These are phyloP conservation scores for Scaptomyza reducta DNA, from an alignment of 2,888 invertebrate genomes.

Conservation along the genomic window DNA sequence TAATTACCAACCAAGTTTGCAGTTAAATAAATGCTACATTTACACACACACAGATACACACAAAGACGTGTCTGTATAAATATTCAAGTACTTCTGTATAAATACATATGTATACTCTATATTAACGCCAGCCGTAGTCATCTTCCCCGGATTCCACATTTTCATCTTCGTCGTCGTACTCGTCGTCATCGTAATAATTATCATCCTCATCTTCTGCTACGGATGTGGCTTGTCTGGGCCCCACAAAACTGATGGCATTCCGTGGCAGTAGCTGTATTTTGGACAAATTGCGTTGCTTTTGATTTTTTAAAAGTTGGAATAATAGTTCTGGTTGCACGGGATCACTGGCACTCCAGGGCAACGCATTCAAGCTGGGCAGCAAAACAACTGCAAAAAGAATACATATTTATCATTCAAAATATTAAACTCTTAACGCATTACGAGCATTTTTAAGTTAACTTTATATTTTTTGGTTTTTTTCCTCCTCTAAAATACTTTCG, in stretches of 20 bases:
- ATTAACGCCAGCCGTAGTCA: constrained; percentile 39
- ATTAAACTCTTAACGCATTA: no score
- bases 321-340: constrained; percentile 37
- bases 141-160: constrained; percentile 35
- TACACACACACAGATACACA: background rate
- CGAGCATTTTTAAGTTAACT: no score
- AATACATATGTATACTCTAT: constrained; percentile 9
- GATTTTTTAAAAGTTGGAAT: constrained; percentile 32
- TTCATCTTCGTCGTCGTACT: constrained; percentile 21
- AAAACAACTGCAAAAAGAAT: constrained; percentile 12
- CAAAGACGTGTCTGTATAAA: background rate
- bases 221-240: constrained; percentile 49
- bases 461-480: no score
- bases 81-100: constrained; percentile 4
- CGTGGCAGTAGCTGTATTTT: constrained; percentile 44
- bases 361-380: constrained; percentile 12
- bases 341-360: constrained; percentile 56
- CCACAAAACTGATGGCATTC: constrained; percentile 48
- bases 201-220: constrained; percentile 25
- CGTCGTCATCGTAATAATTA: constrained; percentile 29
- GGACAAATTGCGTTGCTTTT: constrained; percentile 52
- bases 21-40: constrained; percentile 57
- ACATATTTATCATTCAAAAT: no score
- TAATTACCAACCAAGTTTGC: constrained; percentile 66
- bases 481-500: no score